These are phyloP conservation scores for Peromyscus aztecus DNA, from an alignment of 2,797 vertebrate genomes.

Conservation along the genomic window DNA sequence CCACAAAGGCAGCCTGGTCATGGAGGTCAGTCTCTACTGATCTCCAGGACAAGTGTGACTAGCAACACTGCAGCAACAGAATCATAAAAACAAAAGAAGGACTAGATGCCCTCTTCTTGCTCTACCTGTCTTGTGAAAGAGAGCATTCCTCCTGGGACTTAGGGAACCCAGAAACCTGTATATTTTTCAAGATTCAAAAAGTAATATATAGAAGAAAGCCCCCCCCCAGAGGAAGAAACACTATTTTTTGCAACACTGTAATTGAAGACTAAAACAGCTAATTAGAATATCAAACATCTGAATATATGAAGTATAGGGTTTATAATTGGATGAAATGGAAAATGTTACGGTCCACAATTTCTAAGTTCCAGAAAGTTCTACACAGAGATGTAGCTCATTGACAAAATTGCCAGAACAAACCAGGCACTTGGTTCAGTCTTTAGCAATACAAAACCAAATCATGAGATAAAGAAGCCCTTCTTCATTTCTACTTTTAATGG, in stretches of 20 bases:
- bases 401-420: not conserved
- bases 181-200: not conserved
- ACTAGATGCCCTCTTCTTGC: not conserved
- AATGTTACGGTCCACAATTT: too few relatives aligned
- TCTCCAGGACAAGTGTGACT: not conserved
- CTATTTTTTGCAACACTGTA: not conserved
- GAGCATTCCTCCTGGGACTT: not conserved
- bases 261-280: not conserved
- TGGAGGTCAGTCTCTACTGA: not conserved
- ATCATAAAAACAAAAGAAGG: not conserved
- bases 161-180: not conserved
- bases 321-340: not conserved
- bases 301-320: too few relatives aligned
- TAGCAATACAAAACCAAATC: not conserved
- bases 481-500: too few relatives aligned
- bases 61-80: not conserved
- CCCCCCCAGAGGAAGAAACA: not conserved
- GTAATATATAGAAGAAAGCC: not conserved
- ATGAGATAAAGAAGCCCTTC: not conserved
- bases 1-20: too few relatives aligned
- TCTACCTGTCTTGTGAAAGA: not conserved
- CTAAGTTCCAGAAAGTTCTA: not conserved
- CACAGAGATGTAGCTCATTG: not conserved
- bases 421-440: not conserved
- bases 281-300: not conserved